Conservation (phyloP, 2,888 invertebrate species). For the Meteorus colon region DNA sequence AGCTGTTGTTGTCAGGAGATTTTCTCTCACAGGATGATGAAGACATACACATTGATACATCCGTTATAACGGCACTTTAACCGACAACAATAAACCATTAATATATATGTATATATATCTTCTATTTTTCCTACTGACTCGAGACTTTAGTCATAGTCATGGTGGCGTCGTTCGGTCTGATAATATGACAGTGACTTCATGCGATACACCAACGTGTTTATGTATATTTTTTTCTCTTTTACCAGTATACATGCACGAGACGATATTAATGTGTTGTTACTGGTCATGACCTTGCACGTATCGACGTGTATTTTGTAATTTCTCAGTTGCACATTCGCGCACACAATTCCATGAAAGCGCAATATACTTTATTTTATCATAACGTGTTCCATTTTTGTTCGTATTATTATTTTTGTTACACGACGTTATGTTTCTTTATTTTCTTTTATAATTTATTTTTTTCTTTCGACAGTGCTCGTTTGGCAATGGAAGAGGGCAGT, state of each 20-base stretch:
- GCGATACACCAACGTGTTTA: not conserved
- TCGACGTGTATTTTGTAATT: constrained; percentile 16
- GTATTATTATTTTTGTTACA: not conserved
- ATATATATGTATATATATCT: not conserved
- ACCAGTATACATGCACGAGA: not conserved
- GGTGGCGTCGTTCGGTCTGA: constrained; percentile 23
- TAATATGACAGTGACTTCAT: constrained; percentile 1
- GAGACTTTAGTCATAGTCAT: not conserved
- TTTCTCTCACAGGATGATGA: not conserved
- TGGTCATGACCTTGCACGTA: not conserved
- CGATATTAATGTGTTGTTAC: not conserved
- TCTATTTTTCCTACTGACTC: not conserved
- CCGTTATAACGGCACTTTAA: constrained; percentile 8
- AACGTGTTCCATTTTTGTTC: not conserved
- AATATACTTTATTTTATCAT: too few relatives aligned
- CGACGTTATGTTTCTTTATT: not conserved
- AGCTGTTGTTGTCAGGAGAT: not conserved
- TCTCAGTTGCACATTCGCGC: not conserved
- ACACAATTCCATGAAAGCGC: too few relatives aligned
- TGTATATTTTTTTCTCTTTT: not conserved
- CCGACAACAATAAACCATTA: constrained; percentile 11
- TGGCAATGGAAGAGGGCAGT: constrained; percentile 66
- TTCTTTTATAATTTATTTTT: not conserved
- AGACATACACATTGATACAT: not conserved
- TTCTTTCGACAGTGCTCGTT: constrained; percentile 61